Percentiles rank a stretch among this genome's conserved stretches.
Evolutionary conservation across 2,113 vertebrate species (phyloP).

Genomic region (Hemiprocne comata): DNA sequence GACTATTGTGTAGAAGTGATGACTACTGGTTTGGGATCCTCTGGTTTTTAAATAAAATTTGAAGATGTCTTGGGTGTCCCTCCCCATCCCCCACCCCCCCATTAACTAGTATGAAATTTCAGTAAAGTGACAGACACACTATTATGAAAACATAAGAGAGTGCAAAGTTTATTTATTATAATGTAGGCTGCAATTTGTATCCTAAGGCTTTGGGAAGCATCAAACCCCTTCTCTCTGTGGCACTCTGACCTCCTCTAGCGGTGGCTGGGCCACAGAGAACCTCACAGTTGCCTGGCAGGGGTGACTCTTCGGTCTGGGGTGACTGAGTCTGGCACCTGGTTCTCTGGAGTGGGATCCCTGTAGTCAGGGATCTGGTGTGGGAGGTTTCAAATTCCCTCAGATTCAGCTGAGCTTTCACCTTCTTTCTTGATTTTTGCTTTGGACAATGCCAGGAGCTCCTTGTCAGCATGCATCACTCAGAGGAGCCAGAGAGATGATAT

Average conservation of each 20-base stretch:
- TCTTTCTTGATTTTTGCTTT: not conserved
- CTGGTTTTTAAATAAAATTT: not conserved
- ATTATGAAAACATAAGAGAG: not conserved
- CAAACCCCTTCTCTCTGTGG: not conserved
- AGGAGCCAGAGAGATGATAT: not conserved
- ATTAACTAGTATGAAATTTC: not conserved
- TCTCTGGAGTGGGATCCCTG: not conserved
- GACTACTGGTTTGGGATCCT: not conserved
- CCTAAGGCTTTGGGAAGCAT: not conserved
- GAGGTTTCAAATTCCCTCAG: not conserved
- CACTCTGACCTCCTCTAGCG: slow-evolving; percentile 64
- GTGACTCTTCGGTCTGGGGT: not conserved
- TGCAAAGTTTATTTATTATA: not conserved
- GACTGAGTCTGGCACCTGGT: not conserved
- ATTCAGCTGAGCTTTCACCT: not conserved
- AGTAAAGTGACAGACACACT: too few relatives aligned
- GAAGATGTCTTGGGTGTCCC: not conserved
- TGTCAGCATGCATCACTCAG: not conserved
- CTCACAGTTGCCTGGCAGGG: not conserved
- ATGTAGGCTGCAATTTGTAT: not conserved
- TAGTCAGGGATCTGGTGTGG: not conserved
- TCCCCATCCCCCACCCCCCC: fast-evolving
- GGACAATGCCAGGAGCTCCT: not conserved
- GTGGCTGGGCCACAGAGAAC: not conserved
- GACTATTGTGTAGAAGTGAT: not conserved